Evolutionary conservation across 2,113 vertebrate species (phyloP).

Genomic region (Microtus montanus): DNA sequence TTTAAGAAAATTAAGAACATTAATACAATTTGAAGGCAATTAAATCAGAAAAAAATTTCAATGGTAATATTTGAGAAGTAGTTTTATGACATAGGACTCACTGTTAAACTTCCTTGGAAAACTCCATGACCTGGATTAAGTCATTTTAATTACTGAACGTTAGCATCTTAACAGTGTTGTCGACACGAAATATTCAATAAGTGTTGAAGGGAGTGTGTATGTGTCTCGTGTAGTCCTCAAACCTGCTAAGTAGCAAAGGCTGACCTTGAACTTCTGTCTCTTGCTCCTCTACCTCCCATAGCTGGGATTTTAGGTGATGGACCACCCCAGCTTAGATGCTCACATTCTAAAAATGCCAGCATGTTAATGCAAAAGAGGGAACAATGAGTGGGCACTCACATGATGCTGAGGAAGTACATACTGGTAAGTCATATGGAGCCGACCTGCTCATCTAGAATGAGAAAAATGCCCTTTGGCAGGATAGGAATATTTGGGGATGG

Average conservation of each 20-base stretch:
- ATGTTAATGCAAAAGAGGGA: background rate
- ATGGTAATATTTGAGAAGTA: background rate
- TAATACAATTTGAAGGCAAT: background rate
- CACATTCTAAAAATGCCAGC: background rate
- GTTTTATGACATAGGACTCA: background rate
- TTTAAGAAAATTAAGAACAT: conserved; percentile 25
- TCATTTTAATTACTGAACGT: background rate
- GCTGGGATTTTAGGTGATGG: background rate
- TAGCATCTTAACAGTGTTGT: background rate
- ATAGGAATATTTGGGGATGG: background rate
- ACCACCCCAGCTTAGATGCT: background rate
- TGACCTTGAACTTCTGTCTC: background rate
- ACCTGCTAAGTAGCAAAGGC: background rate
- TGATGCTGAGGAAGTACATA: background rate
- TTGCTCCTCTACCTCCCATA: background rate
- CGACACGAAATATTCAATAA: background rate
- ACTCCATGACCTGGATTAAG: background rate
- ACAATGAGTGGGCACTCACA: background rate
- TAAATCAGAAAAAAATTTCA: background rate
- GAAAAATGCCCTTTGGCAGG: background rate
- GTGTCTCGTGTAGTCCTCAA: background rate
- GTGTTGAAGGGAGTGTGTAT: background rate
- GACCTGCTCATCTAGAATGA: background rate
- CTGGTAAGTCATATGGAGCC: background rate
- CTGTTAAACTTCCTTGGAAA: background rate